These are phyloP conservation scores for Perca flavescens DNA, from an alignment of 2,113 vertebrate species.

Conservation along the genomic window DNA sequence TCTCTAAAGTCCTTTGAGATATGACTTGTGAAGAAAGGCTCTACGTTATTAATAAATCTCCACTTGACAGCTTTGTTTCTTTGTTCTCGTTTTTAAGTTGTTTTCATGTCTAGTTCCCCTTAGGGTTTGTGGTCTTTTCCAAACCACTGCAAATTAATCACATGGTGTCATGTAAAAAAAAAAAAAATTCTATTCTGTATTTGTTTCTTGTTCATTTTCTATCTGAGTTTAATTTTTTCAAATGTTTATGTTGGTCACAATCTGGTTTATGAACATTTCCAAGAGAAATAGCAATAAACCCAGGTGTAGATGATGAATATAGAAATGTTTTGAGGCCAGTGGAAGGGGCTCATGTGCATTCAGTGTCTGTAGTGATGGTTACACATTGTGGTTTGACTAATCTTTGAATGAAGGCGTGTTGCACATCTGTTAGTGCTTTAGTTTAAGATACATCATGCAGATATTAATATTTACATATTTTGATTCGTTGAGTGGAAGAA, in stretches of 20 bases:
- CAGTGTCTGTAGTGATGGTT: background rate
- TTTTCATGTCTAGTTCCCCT: conserved; percentile 6
- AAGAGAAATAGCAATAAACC: background rate
- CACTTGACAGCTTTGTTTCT: conserved; percentile 38
- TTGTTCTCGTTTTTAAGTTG: conserved; percentile 16
- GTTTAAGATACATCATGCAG: background rate
- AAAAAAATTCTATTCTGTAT: too few relatives aligned
- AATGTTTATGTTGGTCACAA: background rate
- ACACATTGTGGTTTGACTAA: background rate
- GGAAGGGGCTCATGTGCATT: background rate
- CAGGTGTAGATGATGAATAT: background rate
- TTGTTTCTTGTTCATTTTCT: background rate
- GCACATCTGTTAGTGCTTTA: background rate
- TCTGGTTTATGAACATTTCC: background rate
- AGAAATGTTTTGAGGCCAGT: background rate
- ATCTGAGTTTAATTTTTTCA: background rate
- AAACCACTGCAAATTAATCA: conserved; percentile 17
- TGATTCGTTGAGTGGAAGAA: background rate
- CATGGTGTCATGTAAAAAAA: background rate
- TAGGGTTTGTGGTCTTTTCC: background rate
- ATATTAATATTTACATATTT: background rate
- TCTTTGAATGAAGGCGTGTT: background rate
- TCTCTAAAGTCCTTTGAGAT: conserved; percentile 29
- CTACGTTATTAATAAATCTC: conserved; percentile 38
- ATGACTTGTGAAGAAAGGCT: background rate